Base-by-base conservation (phyloP, 2,888 invertebrate genomes). In the Callosobruchus maculatus region DNA sequence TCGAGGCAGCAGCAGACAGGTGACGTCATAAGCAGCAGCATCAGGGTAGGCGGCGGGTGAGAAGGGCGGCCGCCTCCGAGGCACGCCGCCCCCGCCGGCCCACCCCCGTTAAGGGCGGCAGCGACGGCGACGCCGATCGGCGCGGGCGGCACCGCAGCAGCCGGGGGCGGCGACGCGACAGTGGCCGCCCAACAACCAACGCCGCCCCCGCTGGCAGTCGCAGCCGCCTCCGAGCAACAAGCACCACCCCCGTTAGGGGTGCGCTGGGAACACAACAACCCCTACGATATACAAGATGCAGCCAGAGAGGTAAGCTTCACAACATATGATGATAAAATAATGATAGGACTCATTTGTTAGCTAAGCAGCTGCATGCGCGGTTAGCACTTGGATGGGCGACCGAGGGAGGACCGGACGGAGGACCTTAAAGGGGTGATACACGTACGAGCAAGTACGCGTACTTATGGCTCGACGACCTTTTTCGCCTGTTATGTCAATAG, bases 11-110 rank as follows among this genome's bases (percentile, higher is more conserved):
- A n/a, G n/a, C n/a, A n/a, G 68, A 2, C 21, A 68, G 68, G 22
- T 22, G 68, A 49, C 68, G 22, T 21, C 21, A 68, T 68, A 5
- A 22, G 18, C 18, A 88, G 88, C 88, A 75, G 74, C 71, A 73
- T 74, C 68, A 74, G 73, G 68, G 75, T 72, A 20, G 73, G 74
- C 67, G 76, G 77, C 72, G 77, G 74, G 30, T 73, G 74, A 72
- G 72, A 71, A 70, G 21, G 31, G 31, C 70, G 49, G 66, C 26
- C 67, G 7, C 22, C 49, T 21, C 21, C 68, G 20, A 74, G 74
- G 72, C 70, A 74, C 73, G 75, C 74, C 76, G 21, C 70, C 4
- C 75, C 76, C 71, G 66, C 31, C 21, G 20, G 5, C 68, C 21
- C n/a, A n/a, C n/a, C 20, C 68, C 2, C 3, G 13, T 21, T 22